phyloP scores from a whole-genome alignment of 1,140 invertebrate genomes.

The Conopomorpha cramerella region DNA sequence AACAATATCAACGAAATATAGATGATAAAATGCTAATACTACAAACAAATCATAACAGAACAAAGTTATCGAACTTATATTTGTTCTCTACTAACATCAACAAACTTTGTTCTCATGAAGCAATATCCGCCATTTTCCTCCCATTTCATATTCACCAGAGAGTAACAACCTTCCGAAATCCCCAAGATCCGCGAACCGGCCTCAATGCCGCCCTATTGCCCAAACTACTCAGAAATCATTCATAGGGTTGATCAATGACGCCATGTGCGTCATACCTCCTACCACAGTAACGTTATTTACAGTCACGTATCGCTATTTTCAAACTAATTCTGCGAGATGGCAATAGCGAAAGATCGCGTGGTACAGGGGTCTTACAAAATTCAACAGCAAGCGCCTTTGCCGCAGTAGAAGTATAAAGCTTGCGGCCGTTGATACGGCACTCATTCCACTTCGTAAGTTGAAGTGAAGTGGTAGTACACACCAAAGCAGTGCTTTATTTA shows the following conservation, averaged over 20 bases:
- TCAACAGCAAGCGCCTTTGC: slow-evolving; percentile 42
- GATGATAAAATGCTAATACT: no score
- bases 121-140: no score
- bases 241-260: slow-evolving; percentile 46
- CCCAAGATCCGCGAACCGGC: slow-evolving; percentile 33
- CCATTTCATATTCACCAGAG: no score
- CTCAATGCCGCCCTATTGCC: slow-evolving; percentile 39
- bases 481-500: slow-evolving; percentile 10
- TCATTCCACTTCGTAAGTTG: slow-evolving; percentile 45
- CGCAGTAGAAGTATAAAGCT: slow-evolving; percentile 53
- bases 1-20: no score
- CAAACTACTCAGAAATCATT: slow-evolving; percentile 32
- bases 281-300: slow-evolving; percentile 15
- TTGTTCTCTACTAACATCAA: no score
- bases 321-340: slow-evolving; percentile 1
- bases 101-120: no score
- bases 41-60: no score
- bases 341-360: slow-evolving; percentile 11
- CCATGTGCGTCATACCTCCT: slow-evolving; percentile 28
- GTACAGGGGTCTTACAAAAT: slow-evolving; percentile 57
- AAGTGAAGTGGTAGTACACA: slow-evolving; percentile 40
- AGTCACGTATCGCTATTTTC: slow-evolving; percentile 3
- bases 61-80: no score
- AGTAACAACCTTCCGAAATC: no score
- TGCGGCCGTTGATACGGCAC: slow-evolving; percentile 35